Evolutionary conservation across 2,888 invertebrate genomes (phyloP), one percentile per base, ranked within the genome.

Genomic region (Geophilus truncorum): DNA sequence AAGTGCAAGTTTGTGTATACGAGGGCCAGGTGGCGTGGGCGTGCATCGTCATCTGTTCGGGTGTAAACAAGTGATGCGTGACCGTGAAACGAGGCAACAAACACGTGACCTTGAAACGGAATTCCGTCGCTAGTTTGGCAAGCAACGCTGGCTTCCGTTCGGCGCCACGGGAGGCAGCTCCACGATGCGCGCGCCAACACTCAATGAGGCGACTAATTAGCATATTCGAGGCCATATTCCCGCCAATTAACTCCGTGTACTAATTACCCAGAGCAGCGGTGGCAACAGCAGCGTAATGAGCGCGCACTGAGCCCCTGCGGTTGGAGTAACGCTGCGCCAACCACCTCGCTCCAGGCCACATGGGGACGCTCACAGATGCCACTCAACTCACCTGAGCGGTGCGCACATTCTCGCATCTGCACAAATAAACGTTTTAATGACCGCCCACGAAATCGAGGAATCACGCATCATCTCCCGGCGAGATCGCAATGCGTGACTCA

Each of bases 191-290:
- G 62, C 62, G 62, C 62, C 62, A 62, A 28, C 62, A 62, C 78
- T 79, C 45, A 79, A 79, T 79, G 79, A 57, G 30, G 57, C 79
- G 79, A 34, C 62, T 79, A 79, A 79, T 79, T 79, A 79, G 79
- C 79, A 79, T 79, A 79, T 79, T 79, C 79, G 57, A 36, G 25
- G 79, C 79, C 51, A 79, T 79, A 51, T 79, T 79, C 62, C 45
- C 51, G 28, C 79, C 51, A 79, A 57, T 79, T 57, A 79, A 62
- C 79, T 21, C 62, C 30, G 79, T 57, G 79, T 62, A 30, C 57
- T 79, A 79, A 79, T 79, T 79, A 79, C 62, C 62, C 62, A 23
- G 62, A 62, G 62, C 62, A 62, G 78, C 78, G 78, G 36, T 28
- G 36, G 78, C 78, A 40, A 45, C 78, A 78, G 36, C 45, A 78